phyloP scores from a whole-genome alignment of 2,888 invertebrate species.

The Lepeophtheirus nordmannii region DNA sequence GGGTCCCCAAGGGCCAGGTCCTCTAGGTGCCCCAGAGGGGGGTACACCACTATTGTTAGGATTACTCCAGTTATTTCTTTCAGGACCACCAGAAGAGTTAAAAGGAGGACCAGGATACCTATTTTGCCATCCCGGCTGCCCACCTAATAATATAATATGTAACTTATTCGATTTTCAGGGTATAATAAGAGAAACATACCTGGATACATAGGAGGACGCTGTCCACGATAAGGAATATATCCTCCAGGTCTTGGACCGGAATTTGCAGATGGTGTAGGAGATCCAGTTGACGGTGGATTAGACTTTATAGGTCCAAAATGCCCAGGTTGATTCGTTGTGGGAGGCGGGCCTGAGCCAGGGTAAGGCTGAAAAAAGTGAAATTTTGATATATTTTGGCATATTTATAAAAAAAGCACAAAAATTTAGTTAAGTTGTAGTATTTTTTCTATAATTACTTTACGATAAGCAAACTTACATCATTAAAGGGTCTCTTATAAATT shows the following conservation, averaged over 20 bases:
- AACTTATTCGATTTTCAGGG: neutral
- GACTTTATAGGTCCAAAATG: neutral
- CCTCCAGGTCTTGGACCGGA: slow-evolving; percentile 14
- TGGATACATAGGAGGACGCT: slow-evolving; percentile 24
- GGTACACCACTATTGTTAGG: neutral
- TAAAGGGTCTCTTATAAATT: too few species aligned
- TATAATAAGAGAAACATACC: slow-evolving; percentile 9
- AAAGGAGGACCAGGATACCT: slow-evolving; percentile 13
- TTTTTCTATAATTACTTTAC: too few species aligned
- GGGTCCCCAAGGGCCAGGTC: neutral
- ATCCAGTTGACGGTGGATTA: neutral
- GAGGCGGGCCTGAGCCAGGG: slow-evolving; percentile 20
- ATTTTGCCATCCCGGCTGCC: slow-evolving; percentile 17
- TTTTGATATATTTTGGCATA: too few species aligned
- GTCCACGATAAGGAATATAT: slow-evolving; percentile 13
- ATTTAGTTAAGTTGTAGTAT: too few species aligned
- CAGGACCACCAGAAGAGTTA: neutral
- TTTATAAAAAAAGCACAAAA: too few species aligned
- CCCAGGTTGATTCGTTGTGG: neutral
- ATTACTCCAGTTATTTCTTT: neutral
- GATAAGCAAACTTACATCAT: too few species aligned
- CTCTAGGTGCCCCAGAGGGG: neutral
- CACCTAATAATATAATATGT: neutral
- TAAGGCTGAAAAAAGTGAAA: slow-evolving; percentile 8
- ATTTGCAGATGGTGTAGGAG: neutral